Evolutionary conservation across 2,888 invertebrate species (phyloP).

Genomic region (Troides oblongomaculatus): DNA sequence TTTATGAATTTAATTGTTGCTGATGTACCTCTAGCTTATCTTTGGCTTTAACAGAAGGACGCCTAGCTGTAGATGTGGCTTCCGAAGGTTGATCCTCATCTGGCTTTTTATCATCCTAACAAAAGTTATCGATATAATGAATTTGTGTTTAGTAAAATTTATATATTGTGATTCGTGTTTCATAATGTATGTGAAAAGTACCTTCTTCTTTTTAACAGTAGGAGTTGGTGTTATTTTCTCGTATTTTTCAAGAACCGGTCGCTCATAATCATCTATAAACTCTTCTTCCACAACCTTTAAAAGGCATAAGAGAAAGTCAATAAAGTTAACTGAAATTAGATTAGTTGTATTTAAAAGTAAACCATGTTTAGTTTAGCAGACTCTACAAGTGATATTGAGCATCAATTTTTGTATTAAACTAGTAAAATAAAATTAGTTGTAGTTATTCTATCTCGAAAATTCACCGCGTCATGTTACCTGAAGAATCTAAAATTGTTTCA

Average conservation of each 20-base stretch:
- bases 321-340: not conserved
- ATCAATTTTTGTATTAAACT: too few relatives aligned
- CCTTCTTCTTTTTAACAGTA: constrained; percentile 75
- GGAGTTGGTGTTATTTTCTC: constrained; percentile 80
- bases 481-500: not conserved
- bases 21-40: constrained; percentile 64
- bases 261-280: constrained; percentile 85
- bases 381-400: too few relatives aligned
- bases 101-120: constrained; percentile 54
- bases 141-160: constrained; percentile 24
- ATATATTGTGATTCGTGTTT: not conserved
- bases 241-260: constrained; percentile 86
- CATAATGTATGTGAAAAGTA: constrained; percentile 44
- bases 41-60: constrained; percentile 67
- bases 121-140: constrained; percentile 27
- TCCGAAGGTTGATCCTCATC: constrained; percentile 62
- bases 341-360: not conserved
- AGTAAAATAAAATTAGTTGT: not conserved
- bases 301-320: constrained; percentile 29
- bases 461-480: not conserved
- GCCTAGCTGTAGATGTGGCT: constrained; percentile 58
- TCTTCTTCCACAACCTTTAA: constrained; percentile 71
- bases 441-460: not conserved
- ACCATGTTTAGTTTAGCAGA: too few relatives aligned
- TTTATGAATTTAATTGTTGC: not conserved